Evolutionary conservation across 2,113 vertebrate species (phyloP).

Genomic region (Columbina picui): DNA sequence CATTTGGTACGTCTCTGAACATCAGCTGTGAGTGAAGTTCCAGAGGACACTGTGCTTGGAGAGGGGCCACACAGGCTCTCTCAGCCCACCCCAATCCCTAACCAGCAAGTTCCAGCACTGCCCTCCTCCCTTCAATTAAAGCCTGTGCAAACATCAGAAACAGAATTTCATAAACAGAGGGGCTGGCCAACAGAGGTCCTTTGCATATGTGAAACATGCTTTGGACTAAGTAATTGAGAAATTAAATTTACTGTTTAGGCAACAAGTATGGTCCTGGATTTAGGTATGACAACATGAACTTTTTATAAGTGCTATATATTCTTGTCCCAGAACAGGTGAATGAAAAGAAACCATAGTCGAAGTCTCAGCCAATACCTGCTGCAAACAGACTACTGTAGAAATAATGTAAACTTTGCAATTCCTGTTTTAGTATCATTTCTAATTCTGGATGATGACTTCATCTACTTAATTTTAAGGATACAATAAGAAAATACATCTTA

Average conservation of each 20-base stretch:
- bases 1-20: neutral
- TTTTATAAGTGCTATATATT: neutral
- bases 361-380: neutral
- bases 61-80: neutral
- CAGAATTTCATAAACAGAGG: neutral
- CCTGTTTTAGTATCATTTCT: neutral
- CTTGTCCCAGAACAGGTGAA: neutral
- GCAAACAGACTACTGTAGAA: neutral
- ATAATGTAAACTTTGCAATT: neutral
- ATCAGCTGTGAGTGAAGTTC: neutral
- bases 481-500: neutral
- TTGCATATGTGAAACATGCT: neutral
- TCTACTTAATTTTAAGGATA: neutral
- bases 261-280: neutral
- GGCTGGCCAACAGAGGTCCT: neutral
- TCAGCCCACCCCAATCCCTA: rapidly evolving
- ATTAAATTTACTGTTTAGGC: neutral
- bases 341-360: neutral
- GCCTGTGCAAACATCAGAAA: neutral
- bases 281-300: neutral
- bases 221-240: neutral
- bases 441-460: neutral
- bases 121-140: neutral
- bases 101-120: neutral
- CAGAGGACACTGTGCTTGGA: neutral